Evolutionary conservation across 2,888 invertebrate species (phyloP).

Genomic region (Pristionchus mayeri): DNA sequence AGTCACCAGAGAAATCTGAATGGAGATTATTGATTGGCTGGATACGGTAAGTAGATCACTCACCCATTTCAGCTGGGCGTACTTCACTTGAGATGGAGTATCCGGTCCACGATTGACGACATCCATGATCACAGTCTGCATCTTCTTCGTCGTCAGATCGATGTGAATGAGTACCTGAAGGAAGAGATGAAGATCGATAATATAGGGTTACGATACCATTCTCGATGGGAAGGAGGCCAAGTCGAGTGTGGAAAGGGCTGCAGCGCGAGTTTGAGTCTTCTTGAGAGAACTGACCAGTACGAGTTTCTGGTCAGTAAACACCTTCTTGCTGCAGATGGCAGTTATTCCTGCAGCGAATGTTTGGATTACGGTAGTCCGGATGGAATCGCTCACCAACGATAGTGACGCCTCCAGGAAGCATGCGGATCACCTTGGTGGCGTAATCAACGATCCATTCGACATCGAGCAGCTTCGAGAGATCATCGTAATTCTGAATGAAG

Average conservation of each 20-base stretch:
- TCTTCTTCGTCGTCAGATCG: conserved; percentile 57
- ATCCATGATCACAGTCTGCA: conserved; percentile 56
- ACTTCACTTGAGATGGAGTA: conserved; percentile 51
- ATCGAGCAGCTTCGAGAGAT: conserved; percentile 54
- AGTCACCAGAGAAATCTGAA: conserved; percentile 41
- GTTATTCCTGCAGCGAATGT: conserved; percentile 55
- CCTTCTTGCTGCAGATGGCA: conserved; percentile 60
- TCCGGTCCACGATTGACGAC: conserved; percentile 58
- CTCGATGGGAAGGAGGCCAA: conserved; percentile 56
- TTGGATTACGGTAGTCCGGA: neutral
- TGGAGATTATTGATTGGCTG: neutral
- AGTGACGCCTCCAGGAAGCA: conserved; percentile 63
- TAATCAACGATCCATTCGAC: conserved; percentile 64
- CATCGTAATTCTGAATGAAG: conserved; percentile 33
- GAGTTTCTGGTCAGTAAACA: conserved; percentile 55
- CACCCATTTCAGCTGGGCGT: conserved; percentile 46
- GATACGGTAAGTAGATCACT: neutral
- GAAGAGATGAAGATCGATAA: conserved; percentile 5
- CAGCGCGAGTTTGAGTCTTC: conserved; percentile 59
- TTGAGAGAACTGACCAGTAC: conserved; percentile 56
- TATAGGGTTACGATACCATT: conserved; percentile 52
- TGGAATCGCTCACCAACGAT: conserved; percentile 57
- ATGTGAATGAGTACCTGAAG: conserved; percentile 61
- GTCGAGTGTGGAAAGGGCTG: conserved; percentile 58
- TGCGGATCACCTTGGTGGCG: conserved; percentile 61